phyloP scores from a whole-genome alignment of 2,113 vertebrate genomes.

The Australoheros scitulus region DNA sequence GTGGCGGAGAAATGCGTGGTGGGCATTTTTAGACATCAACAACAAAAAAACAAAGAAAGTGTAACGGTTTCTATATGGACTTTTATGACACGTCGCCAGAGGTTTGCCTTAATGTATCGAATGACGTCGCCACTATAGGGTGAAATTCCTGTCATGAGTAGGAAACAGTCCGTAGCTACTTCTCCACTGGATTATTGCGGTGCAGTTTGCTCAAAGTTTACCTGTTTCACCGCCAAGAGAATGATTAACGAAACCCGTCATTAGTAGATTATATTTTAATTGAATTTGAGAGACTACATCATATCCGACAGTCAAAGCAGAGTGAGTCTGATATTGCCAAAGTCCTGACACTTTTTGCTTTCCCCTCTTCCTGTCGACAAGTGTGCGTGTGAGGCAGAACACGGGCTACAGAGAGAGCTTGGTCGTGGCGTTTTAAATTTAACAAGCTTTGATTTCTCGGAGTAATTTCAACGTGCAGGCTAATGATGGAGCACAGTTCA shows the following conservation, averaged over 20 bases:
- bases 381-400: neutral
- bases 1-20: neutral
- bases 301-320: neutral
- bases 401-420: neutral
- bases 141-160: neutral
- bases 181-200: neutral
- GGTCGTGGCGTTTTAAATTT: neutral
- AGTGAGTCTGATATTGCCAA: neutral
- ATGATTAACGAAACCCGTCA: neutral
- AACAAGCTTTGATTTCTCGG: neutral
- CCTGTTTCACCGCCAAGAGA: too few species aligned
- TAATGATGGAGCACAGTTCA: conserved; percentile 29
- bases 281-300: neutral
- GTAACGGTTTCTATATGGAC: accelerated
- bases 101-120: neutral
- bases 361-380: neutral
- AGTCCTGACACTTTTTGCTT: neutral
- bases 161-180: neutral
- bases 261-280: neutral
- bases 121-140: neutral
- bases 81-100: neutral
- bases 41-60: accelerated
- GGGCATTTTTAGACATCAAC: neutral
- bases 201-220: neutral
- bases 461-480: neutral